These are phyloP conservation scores for Harpalus rubripes DNA, from an alignment of 2,888 invertebrate species.

Conservation along the genomic window DNA sequence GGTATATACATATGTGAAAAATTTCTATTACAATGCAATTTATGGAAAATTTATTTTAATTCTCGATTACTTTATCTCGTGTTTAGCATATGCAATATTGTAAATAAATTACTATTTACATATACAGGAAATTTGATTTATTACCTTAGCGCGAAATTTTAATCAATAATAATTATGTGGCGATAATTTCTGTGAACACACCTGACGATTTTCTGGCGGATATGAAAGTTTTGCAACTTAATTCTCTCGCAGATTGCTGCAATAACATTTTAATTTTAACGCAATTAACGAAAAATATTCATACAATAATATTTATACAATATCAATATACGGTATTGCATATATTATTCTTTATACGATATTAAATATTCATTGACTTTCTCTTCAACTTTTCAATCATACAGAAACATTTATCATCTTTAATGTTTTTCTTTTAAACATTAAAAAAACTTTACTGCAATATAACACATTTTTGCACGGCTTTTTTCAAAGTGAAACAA, in stretches of 20 bases:
- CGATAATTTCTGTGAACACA: constrained; percentile 7
- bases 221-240: constrained; percentile 11
- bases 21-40: constrained; percentile 42
- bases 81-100: constrained; percentile 26
- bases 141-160: constrained; percentile 35
- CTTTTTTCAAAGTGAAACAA: neutral
- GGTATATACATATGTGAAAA: constrained; percentile 20
- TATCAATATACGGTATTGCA: neutral
- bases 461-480: neutral
- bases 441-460: neutral
- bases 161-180: constrained; percentile 18
- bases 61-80: neutral
- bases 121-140: constrained; percentile 37
- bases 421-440: neutral
- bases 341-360: too few relatives aligned
- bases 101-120: constrained; percentile 38
- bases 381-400: too few relatives aligned
- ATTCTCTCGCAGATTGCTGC: neutral
- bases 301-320: neutral
- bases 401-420: neutral
- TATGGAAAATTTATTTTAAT: constrained; percentile 40
- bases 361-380: too few relatives aligned
- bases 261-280: constrained; percentile 1
- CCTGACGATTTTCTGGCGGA: constrained; percentile 16
- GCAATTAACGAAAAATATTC: neutral